Evolutionary conservation across 2,888 invertebrate species (phyloP), one percentile per base, ranked within the genome.

Genomic region (Asteroscopus sphinx): DNA sequence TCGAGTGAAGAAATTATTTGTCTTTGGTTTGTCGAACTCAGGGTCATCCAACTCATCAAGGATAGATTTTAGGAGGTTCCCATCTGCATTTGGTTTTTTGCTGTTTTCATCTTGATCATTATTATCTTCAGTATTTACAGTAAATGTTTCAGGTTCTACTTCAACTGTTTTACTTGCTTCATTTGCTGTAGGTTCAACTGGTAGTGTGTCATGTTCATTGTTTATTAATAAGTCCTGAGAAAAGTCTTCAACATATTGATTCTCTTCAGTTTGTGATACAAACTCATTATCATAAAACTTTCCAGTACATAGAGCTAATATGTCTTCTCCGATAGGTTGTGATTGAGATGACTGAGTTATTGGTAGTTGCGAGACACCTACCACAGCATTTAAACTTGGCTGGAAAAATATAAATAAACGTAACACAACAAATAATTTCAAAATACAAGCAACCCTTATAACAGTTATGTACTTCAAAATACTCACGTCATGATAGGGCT

Each of bases 291-390:
- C 90, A 73, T 93, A 95, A 77, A 96, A 96, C 58, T 94, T 91
- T 0, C 95, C 96, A 4, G 95, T 95, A 70, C 95, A 96, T 11
- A 96, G 77, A 4, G 88, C 95, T 39, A 95, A 73, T 4, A 95
- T 77, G 70, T 95, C 94, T 58, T 93, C 94, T 33, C 95, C 94
- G 42, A 94, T 82, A 45, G 86, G 79, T 72, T 85, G 87, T 2
- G 90, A 87, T 47, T 88, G 83, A 9, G 91, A 84, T 2, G 77
- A 53, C 41, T 88, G 88, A 5, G 77, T 66, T 57, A 76, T 68
- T 40, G 80, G 69, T 85, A 94, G 66, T 77, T 91, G 85, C 0
- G 89, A 80, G 3, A 96, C 96, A 0, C 96, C 55, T 53, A 95
- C 90, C 9, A 96, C 82, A 45, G 95, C 94, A 26, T 95, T 95